Percentiles rank a stretch among this genome's conserved stretches.
Evolutionary conservation across 1,140 invertebrate genomes (phyloP).

Genomic region (Zaprionus tsacasi): DNA sequence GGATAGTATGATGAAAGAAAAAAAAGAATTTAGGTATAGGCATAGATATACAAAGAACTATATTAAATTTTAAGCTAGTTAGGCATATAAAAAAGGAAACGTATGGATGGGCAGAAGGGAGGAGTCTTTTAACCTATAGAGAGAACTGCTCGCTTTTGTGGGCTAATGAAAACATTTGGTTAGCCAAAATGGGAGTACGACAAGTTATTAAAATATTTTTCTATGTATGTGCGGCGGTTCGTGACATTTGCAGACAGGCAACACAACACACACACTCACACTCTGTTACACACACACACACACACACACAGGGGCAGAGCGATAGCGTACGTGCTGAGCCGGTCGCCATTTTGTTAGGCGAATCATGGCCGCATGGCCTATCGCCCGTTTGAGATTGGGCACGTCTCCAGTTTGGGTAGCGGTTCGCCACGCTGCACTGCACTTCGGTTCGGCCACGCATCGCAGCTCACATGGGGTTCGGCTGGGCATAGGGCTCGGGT

Average conservation of each 20-base stretch:
- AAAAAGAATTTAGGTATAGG: too few relatives aligned
- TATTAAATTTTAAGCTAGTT: too few relatives aligned
- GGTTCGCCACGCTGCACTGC: not conserved
- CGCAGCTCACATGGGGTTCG: not conserved
- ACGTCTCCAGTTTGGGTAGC: conserved; percentile 13
- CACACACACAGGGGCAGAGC: conserved; percentile 8
- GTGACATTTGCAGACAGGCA: conserved; percentile 63
- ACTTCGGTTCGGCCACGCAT: not conserved
- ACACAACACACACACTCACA: conserved; percentile 20
- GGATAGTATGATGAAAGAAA: too few relatives aligned
- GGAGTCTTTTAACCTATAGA: conserved; percentile 13
- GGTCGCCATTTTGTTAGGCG: conserved; percentile 20
- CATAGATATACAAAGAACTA: too few relatives aligned
- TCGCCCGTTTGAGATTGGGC: conserved; percentile 27
- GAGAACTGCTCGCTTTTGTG: conserved; percentile 40
- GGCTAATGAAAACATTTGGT: conserved; percentile 79
- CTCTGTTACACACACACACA: conserved; percentile 3
- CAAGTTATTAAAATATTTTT: conserved; percentile 79
- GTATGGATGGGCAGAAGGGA: not conserved
- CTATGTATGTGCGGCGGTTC: conserved; percentile 61
- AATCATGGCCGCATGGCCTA: conserved; percentile 8
- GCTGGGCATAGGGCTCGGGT: too few relatives aligned
- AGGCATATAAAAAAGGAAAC: too few relatives aligned
- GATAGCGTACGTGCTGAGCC: conserved; percentile 6
- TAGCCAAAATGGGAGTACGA: conserved; percentile 49